These are phyloP conservation scores for Amblyjoppa proteus DNA, from an alignment of 2,888 invertebrate species.

Conservation along the genomic window DNA sequence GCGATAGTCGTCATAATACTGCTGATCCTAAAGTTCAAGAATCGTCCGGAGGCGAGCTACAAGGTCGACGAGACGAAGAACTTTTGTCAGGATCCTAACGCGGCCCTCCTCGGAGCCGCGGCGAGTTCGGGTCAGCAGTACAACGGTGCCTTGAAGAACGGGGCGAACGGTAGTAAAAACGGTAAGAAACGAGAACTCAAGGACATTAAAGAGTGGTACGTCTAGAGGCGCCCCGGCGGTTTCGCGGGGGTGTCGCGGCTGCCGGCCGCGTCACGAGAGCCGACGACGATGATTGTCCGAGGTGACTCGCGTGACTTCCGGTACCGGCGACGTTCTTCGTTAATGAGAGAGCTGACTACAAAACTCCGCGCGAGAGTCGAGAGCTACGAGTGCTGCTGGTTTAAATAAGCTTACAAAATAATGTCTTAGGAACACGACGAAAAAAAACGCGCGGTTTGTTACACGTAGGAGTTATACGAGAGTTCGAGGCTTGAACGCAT, in stretches of 20 bases:
- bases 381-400: conserved; percentile 5
- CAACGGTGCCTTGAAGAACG: conserved; percentile 81
- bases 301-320: neutral
- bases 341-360: conserved; percentile 6
- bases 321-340: conserved; percentile 1
- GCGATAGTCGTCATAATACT: conserved; percentile 96
- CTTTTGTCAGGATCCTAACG: conserved; percentile 92
- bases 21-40: conserved; percentile 94
- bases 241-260: neutral
- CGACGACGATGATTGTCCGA: neutral
- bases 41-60: conserved; percentile 95
- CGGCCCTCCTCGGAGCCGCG: conserved; percentile 90
- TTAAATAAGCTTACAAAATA: conserved; percentile 13
- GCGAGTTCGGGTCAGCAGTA: conserved; percentile 85
- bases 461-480: neutral
- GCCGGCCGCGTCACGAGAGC: neutral
- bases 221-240: conserved; percentile 86
- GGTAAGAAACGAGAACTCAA: conserved; percentile 92
- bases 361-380: conserved; percentile 14
- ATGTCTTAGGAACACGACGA: conserved; percentile 19
- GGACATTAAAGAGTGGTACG: conserved; percentile 99
- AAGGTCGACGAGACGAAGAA: conserved; percentile 95
- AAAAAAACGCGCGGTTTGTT: neutral
- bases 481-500: conserved; percentile 7
- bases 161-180: conserved; percentile 84